Evolutionary conservation across 2,797 vertebrate genomes (phyloP).

Genomic region (Ptychadena robeensis): DNA sequence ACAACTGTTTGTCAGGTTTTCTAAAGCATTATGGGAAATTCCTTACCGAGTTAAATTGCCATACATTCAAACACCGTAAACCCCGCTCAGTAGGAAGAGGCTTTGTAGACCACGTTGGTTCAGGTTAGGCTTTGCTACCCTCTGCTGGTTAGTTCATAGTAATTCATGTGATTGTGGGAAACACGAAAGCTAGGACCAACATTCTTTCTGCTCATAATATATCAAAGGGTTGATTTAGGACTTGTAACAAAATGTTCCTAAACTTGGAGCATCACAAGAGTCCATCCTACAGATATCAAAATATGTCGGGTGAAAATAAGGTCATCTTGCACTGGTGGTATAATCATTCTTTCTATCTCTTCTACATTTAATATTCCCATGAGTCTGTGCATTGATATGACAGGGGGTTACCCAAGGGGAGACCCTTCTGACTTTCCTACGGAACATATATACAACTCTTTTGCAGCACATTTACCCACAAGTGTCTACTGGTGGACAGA

Average conservation of each 20-base stretch:
- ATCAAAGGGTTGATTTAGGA: too few species aligned
- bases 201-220: too few species aligned
- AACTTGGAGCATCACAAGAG: too few species aligned
- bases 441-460: not conserved
- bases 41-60: constrained; percentile 76
- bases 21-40: constrained; percentile 75
- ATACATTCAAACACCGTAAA: constrained; percentile 61
- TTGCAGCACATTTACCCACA: not conserved
- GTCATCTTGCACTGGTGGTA: not conserved
- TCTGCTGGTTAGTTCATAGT: constrained; percentile 80
- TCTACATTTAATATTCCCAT: not conserved
- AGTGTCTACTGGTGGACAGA: not conserved
- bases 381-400: not conserved
- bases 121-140: constrained; percentile 86
- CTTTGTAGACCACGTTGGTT: constrained; percentile 62
- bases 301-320: not conserved
- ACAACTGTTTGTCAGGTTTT: constrained; percentile 80
- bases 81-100: constrained; percentile 51
- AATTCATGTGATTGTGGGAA: constrained; percentile 63
- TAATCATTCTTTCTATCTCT: not conserved
- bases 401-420: not conserved
- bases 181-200: not conserved
- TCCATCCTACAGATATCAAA: too few species aligned
- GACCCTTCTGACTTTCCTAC: not conserved
- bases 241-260: too few species aligned